Evolutionary conservation across 2,113 vertebrate genomes (phyloP), one percentile per base, ranked within the genome.

Genomic region (Choloepus hoffmanni): DNA sequence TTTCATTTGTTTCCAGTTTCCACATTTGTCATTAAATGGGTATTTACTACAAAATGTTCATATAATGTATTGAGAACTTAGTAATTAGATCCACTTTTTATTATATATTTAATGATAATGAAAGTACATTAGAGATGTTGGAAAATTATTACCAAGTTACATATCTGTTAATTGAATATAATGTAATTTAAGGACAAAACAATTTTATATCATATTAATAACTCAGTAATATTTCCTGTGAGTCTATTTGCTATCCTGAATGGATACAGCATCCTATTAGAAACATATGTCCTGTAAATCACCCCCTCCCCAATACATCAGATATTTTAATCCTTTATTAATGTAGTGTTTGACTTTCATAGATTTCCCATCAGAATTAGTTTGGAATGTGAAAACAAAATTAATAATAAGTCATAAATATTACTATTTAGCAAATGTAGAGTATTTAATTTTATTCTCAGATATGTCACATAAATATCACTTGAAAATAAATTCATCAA

Each of bases 361-460:
- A 86, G 30, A 48, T 85, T 86, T 90, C 6, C 7, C 16, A 36
- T 76, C 24, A 43, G 45, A 74, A 70, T 45, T 67, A 45, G 3
- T 70, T 70, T 74, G 23, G 24, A 45, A 14, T 74, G 7, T 70
- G 18, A 43, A 73, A 92, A 90, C 93, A 90, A 87, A 82, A 48
- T 28, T 62, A 85, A 90, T 85, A 53, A 68, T 73, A 83, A 30
- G 43, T 89, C 13, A 53, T 90, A 48, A 48, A 74, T 62, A 67
- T 95, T 65, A 60, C 19, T 53, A 62, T 96, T 90, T 36, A 86
- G 23, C 83, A 67, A 86, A 90, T 55, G 10, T 76, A 5, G 26
- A 76, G 6, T 76, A 89, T 68, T 85, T 67, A 8, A 81, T 48
- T 95, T 95, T 90, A 70, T 90, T 82, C 23, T 90, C 53, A 73